Percentiles rank a stretch among this genome's conserved stretches.
These are phyloP conservation scores for Pleuronectes platessa DNA, from an alignment of 2,113 vertebrate genomes.

Conservation along the genomic window DNA sequence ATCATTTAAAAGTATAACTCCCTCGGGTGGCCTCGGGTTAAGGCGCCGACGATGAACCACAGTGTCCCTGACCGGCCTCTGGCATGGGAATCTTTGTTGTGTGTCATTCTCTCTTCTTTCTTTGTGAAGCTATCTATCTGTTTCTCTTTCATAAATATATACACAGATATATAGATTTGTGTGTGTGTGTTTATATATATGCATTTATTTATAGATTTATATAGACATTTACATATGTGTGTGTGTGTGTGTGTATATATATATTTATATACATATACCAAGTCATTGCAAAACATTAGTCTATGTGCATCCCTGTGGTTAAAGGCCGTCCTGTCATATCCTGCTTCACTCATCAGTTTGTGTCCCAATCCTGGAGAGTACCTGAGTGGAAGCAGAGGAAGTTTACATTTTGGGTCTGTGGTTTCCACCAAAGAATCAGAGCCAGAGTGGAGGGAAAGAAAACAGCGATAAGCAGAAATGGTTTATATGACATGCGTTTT, in stretches of 20 bases:
- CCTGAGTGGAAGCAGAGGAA: conserved; percentile 33
- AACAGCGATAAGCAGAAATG: conserved; percentile 31
- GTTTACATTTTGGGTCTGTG: conserved; percentile 11
- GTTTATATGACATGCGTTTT: conserved; percentile 24
- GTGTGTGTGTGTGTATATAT: not conserved
- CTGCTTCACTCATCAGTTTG: conserved; percentile 45
- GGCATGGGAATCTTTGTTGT: not conserved
- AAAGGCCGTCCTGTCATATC: conserved; percentile 49
- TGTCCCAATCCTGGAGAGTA: conserved; percentile 62
- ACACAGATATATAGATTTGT: not conserved
- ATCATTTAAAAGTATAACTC: conserved; percentile 30
- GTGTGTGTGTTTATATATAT: not conserved
- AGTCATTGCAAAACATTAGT: conserved; percentile 18
- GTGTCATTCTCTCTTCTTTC: conserved; percentile 1
- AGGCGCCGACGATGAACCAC: conserved; percentile 16
- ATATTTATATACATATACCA: not conserved
- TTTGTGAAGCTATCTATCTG: not conserved
- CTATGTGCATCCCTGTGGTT: not conserved
- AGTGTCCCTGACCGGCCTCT: conserved; percentile 7
- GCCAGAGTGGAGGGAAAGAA: conserved; percentile 10
- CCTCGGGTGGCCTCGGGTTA: conserved; percentile 19
- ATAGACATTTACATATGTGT: too few relatives aligned
- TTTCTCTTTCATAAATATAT: not conserved
- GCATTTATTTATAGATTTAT: not conserved
- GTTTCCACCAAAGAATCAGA: not conserved